phyloP scores from a whole-genome alignment of 2,797 vertebrate genomes.

The Malacoraja senta region DNA sequence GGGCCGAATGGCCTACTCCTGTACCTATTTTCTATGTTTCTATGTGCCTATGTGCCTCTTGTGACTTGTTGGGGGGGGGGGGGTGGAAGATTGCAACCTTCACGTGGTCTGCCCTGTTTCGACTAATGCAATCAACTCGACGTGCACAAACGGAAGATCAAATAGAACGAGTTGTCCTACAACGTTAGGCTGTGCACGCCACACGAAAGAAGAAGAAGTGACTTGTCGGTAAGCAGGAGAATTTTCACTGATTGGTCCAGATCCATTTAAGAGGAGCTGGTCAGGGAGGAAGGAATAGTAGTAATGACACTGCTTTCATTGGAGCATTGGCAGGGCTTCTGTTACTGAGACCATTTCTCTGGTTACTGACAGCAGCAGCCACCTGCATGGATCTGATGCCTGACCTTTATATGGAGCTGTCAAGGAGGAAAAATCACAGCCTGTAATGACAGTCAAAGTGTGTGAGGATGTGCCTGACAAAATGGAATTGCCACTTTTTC shows the following conservation, averaged over 20 bases:
- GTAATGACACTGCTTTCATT: conserved; percentile 42
- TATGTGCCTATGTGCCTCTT: too few species aligned
- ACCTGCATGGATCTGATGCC: conserved; percentile 41
- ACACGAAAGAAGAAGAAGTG: too few species aligned
- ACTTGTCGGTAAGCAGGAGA: not conserved
- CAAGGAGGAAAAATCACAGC: conserved; percentile 42
- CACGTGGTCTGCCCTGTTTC: too few species aligned
- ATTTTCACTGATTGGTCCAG: not conserved
- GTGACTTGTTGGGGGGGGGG: too few species aligned
- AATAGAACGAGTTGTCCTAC: too few species aligned
- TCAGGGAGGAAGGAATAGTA: too few species aligned
- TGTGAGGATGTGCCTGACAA: conserved; percentile 15
- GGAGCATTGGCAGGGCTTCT: conserved; percentile 63
- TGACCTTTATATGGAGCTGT: conserved; percentile 41
- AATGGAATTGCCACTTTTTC: conserved; percentile 27
- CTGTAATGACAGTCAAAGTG: conserved; percentile 35
- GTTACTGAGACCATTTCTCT: conserved; percentile 58
- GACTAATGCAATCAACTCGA: too few species aligned
- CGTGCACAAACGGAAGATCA: too few species aligned
- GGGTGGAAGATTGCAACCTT: too few species aligned
- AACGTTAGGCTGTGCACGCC: too few species aligned
- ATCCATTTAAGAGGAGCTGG: not conserved
- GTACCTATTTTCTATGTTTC: too few species aligned
- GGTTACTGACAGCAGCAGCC: conserved; percentile 49
- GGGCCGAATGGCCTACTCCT: too few species aligned